Base-by-base conservation (phyloP, 2,888 invertebrate species). In the Stegana nigrithorax region DNA sequence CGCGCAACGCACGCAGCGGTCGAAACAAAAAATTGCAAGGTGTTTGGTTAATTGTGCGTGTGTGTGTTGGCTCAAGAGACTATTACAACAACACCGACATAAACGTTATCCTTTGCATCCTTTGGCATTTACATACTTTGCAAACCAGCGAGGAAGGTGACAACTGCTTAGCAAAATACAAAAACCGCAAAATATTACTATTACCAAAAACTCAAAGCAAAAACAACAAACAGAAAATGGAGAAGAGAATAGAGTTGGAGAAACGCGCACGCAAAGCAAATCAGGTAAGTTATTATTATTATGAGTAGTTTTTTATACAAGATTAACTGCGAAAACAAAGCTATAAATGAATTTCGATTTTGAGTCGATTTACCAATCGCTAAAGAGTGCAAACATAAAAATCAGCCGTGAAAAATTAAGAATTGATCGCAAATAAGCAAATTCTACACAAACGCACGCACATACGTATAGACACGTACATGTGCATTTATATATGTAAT, bases 171-270 rank as follows among this genome's bases (percentile, higher is more conserved):
- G 17, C 36, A 6, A 10, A 10, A 10, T 14, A 12, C 10, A 32
- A 39, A 39, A 17, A 39, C 39, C n/a, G 17, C 29, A 29, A 29
- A 32, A 39, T 14, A 39, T 6, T 14, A 39, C 10, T 32, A n/a
- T 14, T 14, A 6, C 6, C n/a, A 39, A 39, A 39, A 10, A 39
- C 17, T 14, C 1, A 2, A 32, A 39, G 17, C n/a, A n/a, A 39
- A n/a, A n/a, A 21, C 23, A 25, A 23, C 42, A 62, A 65, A 67
- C 65, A 63, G 8, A 71, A 69, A 75, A 97, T 97, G 96, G 96
- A 96, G 89, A 96, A 96, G 87, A 92, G 97, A 87, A 93, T 98
- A 89, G 93, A 93, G 85, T 89, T 97, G 86, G 98, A 98, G 89
- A 92, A 94, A 88, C 90, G 97, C 85, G 97, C 96, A 87, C 91